These are phyloP conservation scores for Xenopus tropicalis DNA, from an alignment of 2,113 vertebrate species.

Conservation along the genomic window UCB_Xtro_10.0 CM004443.2:133187001-133187500, in stretches of 20 bases:
- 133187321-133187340: too few species aligned
- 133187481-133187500: too few species aligned
- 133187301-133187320: too few species aligned
- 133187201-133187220: constrained; percentile 51
- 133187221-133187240: constrained; percentile 4
- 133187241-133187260: constrained; percentile 4
- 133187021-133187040: constrained; percentile 81
- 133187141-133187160: constrained; percentile 56
- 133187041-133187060: constrained; percentile 73
- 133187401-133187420: too few species aligned
- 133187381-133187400: too few species aligned
- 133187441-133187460: too few species aligned
- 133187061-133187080: constrained; percentile 79
- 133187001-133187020: constrained; percentile 75
- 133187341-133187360: too few species aligned
- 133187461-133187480: too few species aligned
- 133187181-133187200: constrained; percentile 47
- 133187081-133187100: constrained; percentile 72
- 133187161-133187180: constrained; percentile 54
- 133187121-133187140: constrained; percentile 55
- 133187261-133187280: not conserved
- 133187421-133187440: too few species aligned
- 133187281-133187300: not conserved
- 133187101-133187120: constrained; percentile 77
- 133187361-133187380: too few species aligned